Evolutionary conservation across 2,113 vertebrate species (phyloP).

Genomic region (Centropus unirufus): DNA sequence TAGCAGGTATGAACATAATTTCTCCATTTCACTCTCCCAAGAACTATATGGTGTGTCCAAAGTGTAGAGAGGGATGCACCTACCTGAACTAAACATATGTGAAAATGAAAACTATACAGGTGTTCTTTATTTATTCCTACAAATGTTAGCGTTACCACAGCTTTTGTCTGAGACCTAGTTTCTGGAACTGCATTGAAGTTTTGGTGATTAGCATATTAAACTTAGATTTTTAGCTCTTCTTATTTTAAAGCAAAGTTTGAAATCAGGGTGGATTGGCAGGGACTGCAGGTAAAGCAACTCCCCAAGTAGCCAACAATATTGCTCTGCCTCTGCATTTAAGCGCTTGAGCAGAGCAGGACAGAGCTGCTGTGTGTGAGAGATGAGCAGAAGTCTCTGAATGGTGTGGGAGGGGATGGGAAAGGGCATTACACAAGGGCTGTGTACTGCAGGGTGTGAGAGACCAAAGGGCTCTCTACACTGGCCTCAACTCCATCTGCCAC

Average conservation of each 20-base stretch:
- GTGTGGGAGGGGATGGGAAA: neutral
- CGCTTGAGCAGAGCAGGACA: neutral
- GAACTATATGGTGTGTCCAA: neutral
- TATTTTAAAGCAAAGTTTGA: neutral
- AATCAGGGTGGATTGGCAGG: neutral
- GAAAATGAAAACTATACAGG: neutral
- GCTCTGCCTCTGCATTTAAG: accelerated
- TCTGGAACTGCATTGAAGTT: neutral
- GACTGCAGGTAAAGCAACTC: neutral
- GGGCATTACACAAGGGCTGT: neutral
- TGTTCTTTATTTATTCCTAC: neutral
- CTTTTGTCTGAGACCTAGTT: neutral
- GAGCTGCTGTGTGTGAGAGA: neutral
- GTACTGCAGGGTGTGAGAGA: neutral
- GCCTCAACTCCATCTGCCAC: neutral
- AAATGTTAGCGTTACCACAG: neutral
- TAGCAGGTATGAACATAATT: neutral
- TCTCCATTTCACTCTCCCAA: neutral
- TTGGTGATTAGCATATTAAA: neutral
- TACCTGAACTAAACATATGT: neutral
- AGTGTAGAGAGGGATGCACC: neutral
- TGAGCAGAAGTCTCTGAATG: neutral
- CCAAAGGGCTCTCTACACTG: neutral
- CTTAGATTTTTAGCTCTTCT: neutral
- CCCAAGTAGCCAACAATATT: neutral